Base-by-base conservation (phyloP, 2,888 invertebrate genomes). In the Cecidostiba fungosa region DNA sequence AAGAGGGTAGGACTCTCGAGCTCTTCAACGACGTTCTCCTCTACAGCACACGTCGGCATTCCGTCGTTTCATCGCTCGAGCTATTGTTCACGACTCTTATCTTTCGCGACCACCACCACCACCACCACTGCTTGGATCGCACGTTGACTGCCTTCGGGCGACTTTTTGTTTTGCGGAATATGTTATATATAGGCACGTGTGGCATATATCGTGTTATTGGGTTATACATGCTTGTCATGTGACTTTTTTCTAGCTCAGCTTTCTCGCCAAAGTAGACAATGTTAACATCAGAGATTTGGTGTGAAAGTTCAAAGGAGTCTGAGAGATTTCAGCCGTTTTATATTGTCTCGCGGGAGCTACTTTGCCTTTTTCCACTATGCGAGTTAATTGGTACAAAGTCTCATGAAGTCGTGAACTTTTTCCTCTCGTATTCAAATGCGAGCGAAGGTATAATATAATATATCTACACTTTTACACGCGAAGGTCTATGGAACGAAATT, bases 301-400 rank as follows among this genome's bases (percentile, higher is more conserved):
- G 69, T 50, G 78, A 78, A 78, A 69, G 78, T 78, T 78, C 78
- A 78, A 69, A 78, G 78, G n/a, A n/a, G 78, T 36, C 70, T 32
- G 19, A 36, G 36, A 70, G 70, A 32, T 70, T 69, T 32, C 14
- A 32, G 36, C n/a, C n/a, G 54, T n/a, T 59, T 59, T 59, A 59
- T 59, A 59, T 8, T 19, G 54, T 43, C 3, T 10, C 8, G n/a
- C n/a, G n/a, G n/a, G n/a, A n/a, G n/a, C n/a, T n/a, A n/a, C 26
- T 1, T 16, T 1, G 76, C 6, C 19, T 36, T 26, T 43, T 74
- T 74, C 29, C 14, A 10, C 8, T 39, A 39, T 26, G 47, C 50
- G 10, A 10, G 10, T 2, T 54, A 50, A 50, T 29, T 76, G 66
- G 14, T 6, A 10, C 12, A 39, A 26, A 16, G 36, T n/a, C 29